These are phyloP conservation scores for Calliopsis andreniformis DNA, from an alignment of 1,140 invertebrate species.

Conservation along the genomic window DNA sequence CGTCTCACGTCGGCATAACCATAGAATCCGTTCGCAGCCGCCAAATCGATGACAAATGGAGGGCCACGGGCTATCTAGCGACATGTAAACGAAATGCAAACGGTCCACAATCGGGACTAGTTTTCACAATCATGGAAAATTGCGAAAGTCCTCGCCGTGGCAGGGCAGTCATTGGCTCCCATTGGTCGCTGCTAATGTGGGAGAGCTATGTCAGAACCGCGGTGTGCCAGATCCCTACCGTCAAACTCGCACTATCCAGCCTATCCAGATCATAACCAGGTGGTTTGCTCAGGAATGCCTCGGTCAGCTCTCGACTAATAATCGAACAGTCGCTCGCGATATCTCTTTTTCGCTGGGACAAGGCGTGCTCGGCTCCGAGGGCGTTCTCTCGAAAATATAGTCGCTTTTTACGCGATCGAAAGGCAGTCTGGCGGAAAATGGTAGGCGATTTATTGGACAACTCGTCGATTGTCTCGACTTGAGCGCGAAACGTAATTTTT, in stretches of 20 bases:
- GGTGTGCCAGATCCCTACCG: conserved; percentile 55
- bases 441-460: conserved; percentile 7
- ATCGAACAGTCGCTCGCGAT: conserved; percentile 9
- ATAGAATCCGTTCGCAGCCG: neutral
- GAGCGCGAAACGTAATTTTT: neutral
- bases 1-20: conserved; percentile 3
- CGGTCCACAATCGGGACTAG: neutral
- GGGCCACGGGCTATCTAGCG: neutral
- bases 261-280: conserved; percentile 47
- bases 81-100: conserved; percentile 46
- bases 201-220: conserved; percentile 54
- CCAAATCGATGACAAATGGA: conserved; percentile 13
- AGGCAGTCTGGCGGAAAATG: neutral
- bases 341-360: conserved; percentile 9
- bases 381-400: conserved; percentile 10
- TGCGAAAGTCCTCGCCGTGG: conserved; percentile 14
- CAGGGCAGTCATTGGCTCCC: neutral
- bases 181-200: conserved; percentile 52
- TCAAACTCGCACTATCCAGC: conserved; percentile 52
- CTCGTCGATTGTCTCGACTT: conserved; percentile 14
- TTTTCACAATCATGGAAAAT: conserved; percentile 43
- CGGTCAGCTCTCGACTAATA: conserved; percentile 23
- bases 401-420: neutral
- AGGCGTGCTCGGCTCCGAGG: conserved; percentile 12
- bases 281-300: conserved; percentile 32